These are phyloP conservation scores for Perodicticus potto DNA, from an alignment of 2,797 vertebrate genomes.

Conservation along the genomic window DNA sequence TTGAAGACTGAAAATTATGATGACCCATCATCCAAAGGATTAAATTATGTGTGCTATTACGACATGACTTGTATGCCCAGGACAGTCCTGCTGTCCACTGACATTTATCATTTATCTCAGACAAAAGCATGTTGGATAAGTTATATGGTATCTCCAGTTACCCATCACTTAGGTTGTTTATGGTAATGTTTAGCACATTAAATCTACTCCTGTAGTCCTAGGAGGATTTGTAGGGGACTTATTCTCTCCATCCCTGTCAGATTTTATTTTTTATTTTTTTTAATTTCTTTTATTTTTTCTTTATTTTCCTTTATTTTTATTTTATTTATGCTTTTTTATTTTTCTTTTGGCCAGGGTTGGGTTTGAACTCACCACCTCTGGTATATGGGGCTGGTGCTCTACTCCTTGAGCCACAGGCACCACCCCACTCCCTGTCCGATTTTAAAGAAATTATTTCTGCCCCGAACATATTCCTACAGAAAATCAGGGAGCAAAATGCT, in stretches of 20 bases:
- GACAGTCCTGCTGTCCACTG: neutral
- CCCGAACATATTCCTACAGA: neutral
- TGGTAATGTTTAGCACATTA: neutral
- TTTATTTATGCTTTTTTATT: too few relatives aligned
- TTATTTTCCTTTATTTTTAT: too few relatives aligned
- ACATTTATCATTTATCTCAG: conserved; percentile 10
- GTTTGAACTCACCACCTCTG: too few relatives aligned
- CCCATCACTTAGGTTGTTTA: neutral
- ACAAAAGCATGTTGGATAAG: neutral
- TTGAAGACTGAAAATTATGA: neutral
- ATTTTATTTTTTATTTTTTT: too few relatives aligned
- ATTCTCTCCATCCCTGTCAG: neutral
- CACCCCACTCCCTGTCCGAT: neutral
- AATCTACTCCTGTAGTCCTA: neutral
- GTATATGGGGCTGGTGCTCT: too few relatives aligned
- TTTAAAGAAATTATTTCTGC: neutral
- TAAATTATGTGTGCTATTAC: neutral
- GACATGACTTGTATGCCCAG: neutral
- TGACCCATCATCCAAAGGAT: neutral
- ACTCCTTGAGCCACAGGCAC: too few relatives aligned
- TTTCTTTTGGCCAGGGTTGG: too few relatives aligned
- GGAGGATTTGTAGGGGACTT: neutral
- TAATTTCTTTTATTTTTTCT: too few relatives aligned
- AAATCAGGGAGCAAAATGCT: neutral
- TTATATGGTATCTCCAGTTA: neutral